Evolutionary conservation across 2,888 invertebrate genomes (phyloP).

Genomic region (Tenodera sinensis): DNA sequence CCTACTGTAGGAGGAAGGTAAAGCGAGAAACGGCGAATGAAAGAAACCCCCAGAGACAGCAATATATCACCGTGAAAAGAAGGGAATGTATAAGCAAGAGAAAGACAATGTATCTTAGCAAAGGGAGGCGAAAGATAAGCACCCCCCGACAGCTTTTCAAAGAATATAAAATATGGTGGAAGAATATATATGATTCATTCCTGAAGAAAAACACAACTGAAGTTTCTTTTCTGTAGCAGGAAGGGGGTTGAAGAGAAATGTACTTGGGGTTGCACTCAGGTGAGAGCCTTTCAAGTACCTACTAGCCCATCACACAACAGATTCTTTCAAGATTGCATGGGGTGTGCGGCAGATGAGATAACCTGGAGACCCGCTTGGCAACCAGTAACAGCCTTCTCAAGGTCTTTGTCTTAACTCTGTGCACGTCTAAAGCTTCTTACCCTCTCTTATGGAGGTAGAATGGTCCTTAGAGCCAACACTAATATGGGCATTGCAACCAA

Average conservation of each 20-base stretch:
- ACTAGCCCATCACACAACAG: background rate
- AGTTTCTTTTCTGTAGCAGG: background rate
- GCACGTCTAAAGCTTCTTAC: too few species aligned
- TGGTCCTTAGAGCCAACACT: too few species aligned
- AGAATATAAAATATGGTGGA: slow-evolving; percentile 2
- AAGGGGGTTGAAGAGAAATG: background rate
- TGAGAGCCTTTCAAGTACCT: background rate
- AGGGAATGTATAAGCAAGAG: background rate
- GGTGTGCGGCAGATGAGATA: background rate
- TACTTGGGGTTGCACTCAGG: background rate
- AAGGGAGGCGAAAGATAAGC: slow-evolving; percentile 1
- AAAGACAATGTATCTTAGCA: background rate
- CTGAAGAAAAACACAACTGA: background rate
- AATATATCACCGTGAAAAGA: background rate
- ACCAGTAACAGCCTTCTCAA: too few species aligned
- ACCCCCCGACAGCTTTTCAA: background rate
- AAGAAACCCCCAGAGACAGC: background rate
- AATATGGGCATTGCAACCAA: too few species aligned
- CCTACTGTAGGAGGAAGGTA: background rate
- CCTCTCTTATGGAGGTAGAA: too few species aligned
- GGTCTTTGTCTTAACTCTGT: too few species aligned
- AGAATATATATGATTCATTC: slow-evolving; percentile 12
- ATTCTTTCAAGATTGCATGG: background rate
- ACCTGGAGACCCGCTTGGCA: too few species aligned
- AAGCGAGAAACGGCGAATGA: background rate